These are phyloP conservation scores for Ceramica pisi DNA, from an alignment of 2,888 invertebrate species.

Conservation along the genomic window DNA sequence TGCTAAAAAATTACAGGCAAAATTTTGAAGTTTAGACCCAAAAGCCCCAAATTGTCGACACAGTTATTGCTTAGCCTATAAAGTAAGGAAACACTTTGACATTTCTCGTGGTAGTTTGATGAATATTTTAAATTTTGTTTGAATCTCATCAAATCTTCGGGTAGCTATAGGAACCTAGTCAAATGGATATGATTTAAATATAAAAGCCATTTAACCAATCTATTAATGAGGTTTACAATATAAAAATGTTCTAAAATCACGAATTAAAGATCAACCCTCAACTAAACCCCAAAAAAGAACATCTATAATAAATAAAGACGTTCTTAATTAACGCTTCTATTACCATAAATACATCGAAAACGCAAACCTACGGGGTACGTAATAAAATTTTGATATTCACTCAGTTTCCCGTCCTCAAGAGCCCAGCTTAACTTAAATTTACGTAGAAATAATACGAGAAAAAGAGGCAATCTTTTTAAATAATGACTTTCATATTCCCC, in stretches of 20 bases:
- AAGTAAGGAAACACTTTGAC: no score
- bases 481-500: constrained; percentile 90
- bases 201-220: no score
- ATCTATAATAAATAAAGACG: constrained; percentile 62
- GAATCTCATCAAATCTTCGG: no score
- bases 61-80: no score
- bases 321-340: constrained; percentile 69
- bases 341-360: constrained; percentile 78
- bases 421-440: constrained; percentile 86
- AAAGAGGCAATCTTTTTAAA: constrained; percentile 87
- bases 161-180: no score
- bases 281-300: constrained; percentile 38
- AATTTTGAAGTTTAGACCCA: no score
- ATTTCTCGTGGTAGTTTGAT: no score
- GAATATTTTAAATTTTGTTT: no score
- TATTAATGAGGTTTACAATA: neutral
- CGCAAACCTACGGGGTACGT: constrained; percentile 73
- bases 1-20: no score
- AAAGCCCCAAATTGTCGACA: no score
- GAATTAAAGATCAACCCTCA: neutral
- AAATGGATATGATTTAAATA: no score
- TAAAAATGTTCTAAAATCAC: neutral
- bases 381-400: constrained; percentile 82
- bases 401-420: constrained; percentile 70
- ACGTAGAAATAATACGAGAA: constrained; percentile 89